A percentile compares a stretch with the other conserved stretches of the same genome.
Conservation (phyloP, 2,797 vertebrate genomes). For the Brachyrhaphis roseni region DNA sequence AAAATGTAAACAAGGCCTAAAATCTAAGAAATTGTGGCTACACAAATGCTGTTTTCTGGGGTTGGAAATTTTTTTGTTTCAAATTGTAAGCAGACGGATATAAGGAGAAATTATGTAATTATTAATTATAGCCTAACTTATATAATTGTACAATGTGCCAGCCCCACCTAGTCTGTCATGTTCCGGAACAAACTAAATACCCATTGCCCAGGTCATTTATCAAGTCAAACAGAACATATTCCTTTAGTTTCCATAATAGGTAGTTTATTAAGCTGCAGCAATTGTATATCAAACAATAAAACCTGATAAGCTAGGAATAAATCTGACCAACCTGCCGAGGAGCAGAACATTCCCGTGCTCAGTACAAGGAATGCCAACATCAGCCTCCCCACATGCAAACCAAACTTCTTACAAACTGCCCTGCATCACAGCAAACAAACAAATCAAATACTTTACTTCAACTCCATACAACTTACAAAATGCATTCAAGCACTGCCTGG, state of each 20-base stretch:
- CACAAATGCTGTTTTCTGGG: neutral
- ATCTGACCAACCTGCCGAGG: conserved; percentile 88
- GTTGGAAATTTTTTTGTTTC: neutral
- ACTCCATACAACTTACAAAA: neutral
- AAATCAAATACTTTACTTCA: conserved; percentile 7
- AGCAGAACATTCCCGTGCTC: conserved; percentile 97
- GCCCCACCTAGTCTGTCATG: neutral
- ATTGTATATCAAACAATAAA: neutral
- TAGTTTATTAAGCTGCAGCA: neutral
- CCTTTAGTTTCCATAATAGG: neutral
- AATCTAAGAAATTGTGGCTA: neutral
- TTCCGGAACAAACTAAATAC: neutral
- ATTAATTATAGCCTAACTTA: neutral
- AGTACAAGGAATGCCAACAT: conserved; percentile 96
- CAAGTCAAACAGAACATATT: neutral
- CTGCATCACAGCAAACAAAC: conserved; percentile 71
- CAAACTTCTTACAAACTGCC: conserved; percentile 98
- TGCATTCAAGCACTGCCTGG: neutral
- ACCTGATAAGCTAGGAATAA: neutral
- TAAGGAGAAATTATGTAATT: neutral
- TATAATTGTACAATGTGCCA: neutral
- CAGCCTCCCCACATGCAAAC: conserved; percentile 93
- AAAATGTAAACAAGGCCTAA: neutral
- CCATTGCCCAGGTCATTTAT: neutral
- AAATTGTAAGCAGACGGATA: neutral